Evolutionary conservation across 2,113 vertebrate genomes (phyloP).

Genomic region (Dolichotis patagonum): DNA sequence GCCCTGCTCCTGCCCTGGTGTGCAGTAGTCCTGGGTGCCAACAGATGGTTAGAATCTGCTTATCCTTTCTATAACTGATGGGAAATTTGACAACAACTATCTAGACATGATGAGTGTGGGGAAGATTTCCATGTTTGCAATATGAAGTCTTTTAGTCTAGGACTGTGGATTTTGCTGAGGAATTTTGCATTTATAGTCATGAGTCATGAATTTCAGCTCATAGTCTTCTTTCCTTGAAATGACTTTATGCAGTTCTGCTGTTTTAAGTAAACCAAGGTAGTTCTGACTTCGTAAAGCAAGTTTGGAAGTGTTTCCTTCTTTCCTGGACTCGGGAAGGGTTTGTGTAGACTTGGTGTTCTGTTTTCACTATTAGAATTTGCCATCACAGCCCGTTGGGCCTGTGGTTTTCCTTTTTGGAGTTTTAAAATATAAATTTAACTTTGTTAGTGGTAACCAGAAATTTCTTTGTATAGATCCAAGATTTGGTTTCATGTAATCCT

Average conservation of each 20-base stretch:
- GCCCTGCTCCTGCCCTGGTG: too few species aligned
- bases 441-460: background rate
- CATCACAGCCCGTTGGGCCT: background rate
- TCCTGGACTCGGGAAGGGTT: background rate
- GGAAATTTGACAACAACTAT: background rate
- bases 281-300: constrained; percentile 12
- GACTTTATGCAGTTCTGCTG: background rate
- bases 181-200: constrained; percentile 24
- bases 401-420: constrained; percentile 5
- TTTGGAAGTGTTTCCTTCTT: background rate
- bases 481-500: background rate
- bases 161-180: constrained; percentile 33
- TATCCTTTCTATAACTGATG: background rate
- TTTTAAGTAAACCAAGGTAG: background rate
- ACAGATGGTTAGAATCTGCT: constrained; percentile 4
- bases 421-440: constrained; percentile 26
- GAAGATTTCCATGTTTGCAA: background rate
- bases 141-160: background rate
- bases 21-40: too few species aligned
- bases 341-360: background rate
- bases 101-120: background rate
- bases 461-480: background rate
- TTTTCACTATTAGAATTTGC: constrained; percentile 10
- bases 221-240: constrained; percentile 5
- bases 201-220: background rate